Base-by-base conservation (phyloP, 2,113 vertebrate species). In the Rhynchomys soricoides region DNA sequence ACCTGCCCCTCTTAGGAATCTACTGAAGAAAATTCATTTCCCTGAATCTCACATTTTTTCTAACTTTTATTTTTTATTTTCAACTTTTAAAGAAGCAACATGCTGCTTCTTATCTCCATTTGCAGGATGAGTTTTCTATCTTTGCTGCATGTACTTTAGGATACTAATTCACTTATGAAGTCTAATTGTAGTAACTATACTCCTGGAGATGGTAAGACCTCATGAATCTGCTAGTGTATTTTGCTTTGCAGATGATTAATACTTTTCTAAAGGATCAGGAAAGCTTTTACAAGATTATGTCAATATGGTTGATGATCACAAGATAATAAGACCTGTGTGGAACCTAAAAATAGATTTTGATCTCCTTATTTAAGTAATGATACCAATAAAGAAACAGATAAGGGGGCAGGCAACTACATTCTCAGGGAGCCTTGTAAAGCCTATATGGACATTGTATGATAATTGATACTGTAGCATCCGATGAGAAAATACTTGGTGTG, bases 291-390 rank as follows among this genome's bases (percentile, higher is more conserved):
- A 62, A 43, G 95, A 91, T n/a, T 70, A 71, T 83, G n/a, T 22
- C 17, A 17, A 70, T 52, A n/a, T 83, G 59, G 66, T 73, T 21
- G 4, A 21, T 94, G 73, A 57, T 89, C 1, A 31, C 22, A 19
- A 95, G 73, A 91, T n/a, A 85, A 70, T 48, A 24, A 73, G 48
- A 77, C 68, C 52, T 74, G 68, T 48, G 40, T 78, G 22, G 13
- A 62, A 79, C 12, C 59, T 89, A 85, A 94, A 70, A 91, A 15
- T 68, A 81, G 66, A 83, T 64, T 86, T 79, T 90, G 5, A n/a
- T 81, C 68, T 68, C 37, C 43, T 55, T 94, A 24, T 22, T 62
- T 89, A 96, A 55, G 12, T 89, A 31, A n/a, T 22, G 29, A 68
- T 78, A 91, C 85, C 3, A 45, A 71, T 82, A 68, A 62, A 7